Evolutionary conservation across 1,140 invertebrate genomes (phyloP).

Genomic region (Bicyclus anynana): DNA sequence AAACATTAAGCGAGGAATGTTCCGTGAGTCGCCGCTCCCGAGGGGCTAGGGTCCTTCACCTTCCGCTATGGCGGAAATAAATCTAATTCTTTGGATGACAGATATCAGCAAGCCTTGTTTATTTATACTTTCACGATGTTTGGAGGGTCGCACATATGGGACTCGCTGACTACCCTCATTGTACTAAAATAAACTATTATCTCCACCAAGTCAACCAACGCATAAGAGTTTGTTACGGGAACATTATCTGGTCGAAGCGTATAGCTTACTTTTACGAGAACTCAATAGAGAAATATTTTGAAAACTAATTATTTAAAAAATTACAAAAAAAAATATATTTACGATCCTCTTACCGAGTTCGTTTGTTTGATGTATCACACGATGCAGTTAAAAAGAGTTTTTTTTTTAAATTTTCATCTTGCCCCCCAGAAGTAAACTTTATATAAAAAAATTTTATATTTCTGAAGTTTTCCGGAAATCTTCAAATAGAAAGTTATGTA

Average conservation of each 20-base stretch:
- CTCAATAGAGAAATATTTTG: neutral
- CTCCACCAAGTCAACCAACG: constrained; percentile 49
- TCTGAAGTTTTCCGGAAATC: too few species aligned
- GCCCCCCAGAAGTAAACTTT: too few species aligned
- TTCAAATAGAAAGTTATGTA: too few species aligned
- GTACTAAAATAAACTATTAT: constrained; percentile 65
- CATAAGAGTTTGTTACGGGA: constrained; percentile 34
- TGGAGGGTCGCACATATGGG: constrained; percentile 60
- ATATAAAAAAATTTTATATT: too few species aligned
- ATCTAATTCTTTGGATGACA: constrained; percentile 74
- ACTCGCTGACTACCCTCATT: constrained; percentile 45
- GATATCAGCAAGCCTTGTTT: constrained; percentile 75
- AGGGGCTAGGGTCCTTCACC: constrained; percentile 64
- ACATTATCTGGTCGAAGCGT: constrained; percentile 45
- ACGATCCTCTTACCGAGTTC: too few species aligned
- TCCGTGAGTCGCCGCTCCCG: constrained; percentile 29
- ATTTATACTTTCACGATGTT: constrained; percentile 68
- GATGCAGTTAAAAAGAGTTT: too few species aligned
- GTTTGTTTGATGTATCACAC: too few species aligned
- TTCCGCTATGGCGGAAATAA: constrained; percentile 70
- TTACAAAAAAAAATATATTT: too few species aligned
- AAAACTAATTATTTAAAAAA: too few species aligned
- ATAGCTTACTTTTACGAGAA: constrained; percentile 45
- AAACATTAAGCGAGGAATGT: constrained; percentile 43
- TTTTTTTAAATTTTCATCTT: too few species aligned